Percentiles rank a stretch among this genome's conserved stretches.
Evolutionary conservation across 2,113 vertebrate species (phyloP).

Genomic region (Sander vitreus): DNA sequence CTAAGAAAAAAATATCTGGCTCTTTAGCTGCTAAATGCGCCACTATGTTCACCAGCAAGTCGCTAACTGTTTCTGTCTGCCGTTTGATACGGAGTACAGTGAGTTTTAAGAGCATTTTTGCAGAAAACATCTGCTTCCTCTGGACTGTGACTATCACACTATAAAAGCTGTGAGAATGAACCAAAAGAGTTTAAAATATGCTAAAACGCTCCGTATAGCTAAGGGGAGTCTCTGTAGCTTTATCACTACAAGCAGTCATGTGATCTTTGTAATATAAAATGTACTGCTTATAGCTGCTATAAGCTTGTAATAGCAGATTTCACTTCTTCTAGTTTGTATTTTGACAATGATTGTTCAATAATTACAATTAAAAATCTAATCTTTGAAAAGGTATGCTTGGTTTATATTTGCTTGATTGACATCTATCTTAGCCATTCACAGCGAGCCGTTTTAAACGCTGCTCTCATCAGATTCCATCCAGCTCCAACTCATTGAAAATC

Average conservation of each 20-base stretch:
- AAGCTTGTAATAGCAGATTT: not conserved
- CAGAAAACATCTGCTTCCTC: not conserved
- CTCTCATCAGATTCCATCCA: constrained; percentile 8
- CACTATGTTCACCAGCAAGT: not conserved
- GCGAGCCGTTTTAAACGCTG: not conserved
- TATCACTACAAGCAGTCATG: not conserved
- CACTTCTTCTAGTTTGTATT: not conserved
- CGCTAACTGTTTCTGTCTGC: not conserved
- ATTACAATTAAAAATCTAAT: not conserved
- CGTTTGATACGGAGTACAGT: not conserved
- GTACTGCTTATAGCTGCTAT: not conserved
- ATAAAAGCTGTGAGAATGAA: not conserved
- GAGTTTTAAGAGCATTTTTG: not conserved
- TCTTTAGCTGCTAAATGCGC: constrained; percentile 6
- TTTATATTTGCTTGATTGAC: constrained; percentile 9
- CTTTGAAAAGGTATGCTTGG: not conserved
- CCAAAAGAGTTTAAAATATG: not conserved
- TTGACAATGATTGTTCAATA: not conserved
- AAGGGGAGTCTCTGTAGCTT: not conserved
- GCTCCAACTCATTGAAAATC: not conserved
- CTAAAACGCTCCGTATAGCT: not conserved
- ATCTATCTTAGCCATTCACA: not conserved
- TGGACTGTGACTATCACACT: not conserved
- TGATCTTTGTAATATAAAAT: not conserved
- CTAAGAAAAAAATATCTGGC: not conserved